Evolutionary conservation across 2,797 vertebrate species (phyloP).

Genomic region (Threskiornis aethiopicus): DNA sequence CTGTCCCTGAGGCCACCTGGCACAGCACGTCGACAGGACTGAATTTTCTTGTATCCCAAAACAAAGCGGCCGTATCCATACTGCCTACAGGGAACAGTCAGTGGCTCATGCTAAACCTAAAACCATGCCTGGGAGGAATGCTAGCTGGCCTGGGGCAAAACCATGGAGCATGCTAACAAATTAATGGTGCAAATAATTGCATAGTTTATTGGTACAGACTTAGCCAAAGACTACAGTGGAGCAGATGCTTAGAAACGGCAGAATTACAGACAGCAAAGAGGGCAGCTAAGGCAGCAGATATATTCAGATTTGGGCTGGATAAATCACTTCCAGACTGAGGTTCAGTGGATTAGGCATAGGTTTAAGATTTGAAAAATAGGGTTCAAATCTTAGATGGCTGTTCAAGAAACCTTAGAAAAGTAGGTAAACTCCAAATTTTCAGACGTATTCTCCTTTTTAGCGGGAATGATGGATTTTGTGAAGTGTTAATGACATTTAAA

Average conservation of each 20-base stretch:
- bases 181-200: not conserved
- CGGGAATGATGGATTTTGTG: not conserved
- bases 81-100: not conserved
- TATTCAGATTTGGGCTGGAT: not conserved
- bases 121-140: accelerated
- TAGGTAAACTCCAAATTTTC: not conserved
- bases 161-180: not conserved
- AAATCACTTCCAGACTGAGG: not conserved
- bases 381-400: not conserved
- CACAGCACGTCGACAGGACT: too few relatives aligned
- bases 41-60: not conserved
- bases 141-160: not conserved
- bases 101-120: not conserved
- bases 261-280: not conserved
- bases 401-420: not conserved
- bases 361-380: not conserved
- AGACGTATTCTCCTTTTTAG: not conserved
- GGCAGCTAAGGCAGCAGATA: not conserved
- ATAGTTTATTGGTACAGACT: not conserved
- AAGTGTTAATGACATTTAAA: constrained; percentile 24
- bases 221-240: not conserved
- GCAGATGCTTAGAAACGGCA: not conserved
- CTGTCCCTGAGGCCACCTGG: not conserved
- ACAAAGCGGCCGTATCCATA: not conserved
- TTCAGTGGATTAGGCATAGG: not conserved